phyloP scores from a whole-genome alignment of 2,113 vertebrate genomes.

The Nothoprocta perdicaria region DNA sequence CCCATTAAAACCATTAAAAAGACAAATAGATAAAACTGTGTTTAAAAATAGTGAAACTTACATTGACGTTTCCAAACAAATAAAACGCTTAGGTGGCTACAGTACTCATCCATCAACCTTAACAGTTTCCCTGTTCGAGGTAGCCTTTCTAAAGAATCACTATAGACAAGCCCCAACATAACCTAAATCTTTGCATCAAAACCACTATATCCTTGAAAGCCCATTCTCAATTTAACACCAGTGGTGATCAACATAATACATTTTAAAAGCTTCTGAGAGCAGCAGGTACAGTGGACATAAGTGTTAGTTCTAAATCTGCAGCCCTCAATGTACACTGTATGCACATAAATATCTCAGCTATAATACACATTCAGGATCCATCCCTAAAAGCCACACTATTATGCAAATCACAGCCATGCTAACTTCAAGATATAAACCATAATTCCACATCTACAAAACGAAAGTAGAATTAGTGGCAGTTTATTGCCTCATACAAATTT shows the following conservation, averaged over 20 bases:
- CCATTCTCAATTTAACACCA: conserved; percentile 72
- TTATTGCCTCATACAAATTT: conserved; percentile 89
- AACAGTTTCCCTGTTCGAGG: conserved; percentile 76
- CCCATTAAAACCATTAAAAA: conserved; percentile 51
- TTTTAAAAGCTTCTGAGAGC: conserved; percentile 71
- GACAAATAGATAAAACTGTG: conserved; percentile 53
- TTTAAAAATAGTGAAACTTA: conserved; percentile 52
- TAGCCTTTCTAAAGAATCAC: conserved; percentile 78
- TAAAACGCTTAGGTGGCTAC: conserved; percentile 70
- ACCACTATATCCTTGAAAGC: conserved; percentile 51
- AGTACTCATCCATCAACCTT: conserved; percentile 62
- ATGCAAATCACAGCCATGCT: conserved; percentile 82
- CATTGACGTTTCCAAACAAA: conserved; percentile 59
- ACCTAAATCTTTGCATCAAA: conserved; percentile 67
- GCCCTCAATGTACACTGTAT: conserved; percentile 70
- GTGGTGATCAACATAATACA: conserved; percentile 66
- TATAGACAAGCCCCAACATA: conserved; percentile 65
- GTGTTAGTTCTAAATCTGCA: conserved; percentile 70
- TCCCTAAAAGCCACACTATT: conserved; percentile 77
- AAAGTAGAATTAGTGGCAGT: conserved; percentile 86
- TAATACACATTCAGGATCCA: conserved; percentile 72
- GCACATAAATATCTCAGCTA: conserved; percentile 76
- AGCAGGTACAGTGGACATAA: conserved; percentile 75
- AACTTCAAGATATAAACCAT: conserved; percentile 81
- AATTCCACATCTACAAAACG: conserved; percentile 81